Evolutionary conservation across 1,140 invertebrate species (phyloP), one percentile per base, ranked within the genome.

Genomic region (Pseudomyrmex flavicornis): DNA sequence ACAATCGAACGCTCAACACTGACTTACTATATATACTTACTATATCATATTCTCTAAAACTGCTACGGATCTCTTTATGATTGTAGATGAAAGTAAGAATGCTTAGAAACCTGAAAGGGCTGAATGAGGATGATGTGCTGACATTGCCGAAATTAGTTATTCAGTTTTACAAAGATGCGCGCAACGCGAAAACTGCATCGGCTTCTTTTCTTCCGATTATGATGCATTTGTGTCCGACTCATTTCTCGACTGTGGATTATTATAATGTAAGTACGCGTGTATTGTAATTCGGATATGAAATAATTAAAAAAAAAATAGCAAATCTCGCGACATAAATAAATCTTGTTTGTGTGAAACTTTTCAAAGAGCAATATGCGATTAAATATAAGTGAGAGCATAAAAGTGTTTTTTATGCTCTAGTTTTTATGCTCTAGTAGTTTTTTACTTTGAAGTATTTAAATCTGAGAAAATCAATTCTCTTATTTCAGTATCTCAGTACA

Each of bases 161-260:
- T 7, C 95, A 96, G 83, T 97, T 97, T 92, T 96, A 95, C 76
- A 10, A 52, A 12, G 50, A 10, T 7, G 95, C 94, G 22, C 95
- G 95, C 77, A 94, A 93, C 2, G 92, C 93, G 0, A 22, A 52
- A n/a, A 13, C 87, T 8, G 95, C 96, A 20, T 95, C 95, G 13
- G 92, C 95, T 15, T 95, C 93, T 61, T 95, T 96, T 65, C 92
- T 98, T 54, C 97, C 97, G 8, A 95, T 98, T 69, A 94, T 96
- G 84, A 94, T 97, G 77, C 96, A 97, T 93, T 95, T 96, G 68
- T 97, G 97, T 93, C 97, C 97, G 1, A 95, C 96, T 13, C 95
- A 97, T 89, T 98, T 98, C 92, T 97, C 96, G 2, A 97, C 97
- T 12, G 95, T 97, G 9, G 95, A 96, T 84, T 98, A 97, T 92